These are phyloP conservation scores for Euphydryas editha DNA, from an alignment of 2,888 invertebrate species.

Conservation along the genomic window DNA sequence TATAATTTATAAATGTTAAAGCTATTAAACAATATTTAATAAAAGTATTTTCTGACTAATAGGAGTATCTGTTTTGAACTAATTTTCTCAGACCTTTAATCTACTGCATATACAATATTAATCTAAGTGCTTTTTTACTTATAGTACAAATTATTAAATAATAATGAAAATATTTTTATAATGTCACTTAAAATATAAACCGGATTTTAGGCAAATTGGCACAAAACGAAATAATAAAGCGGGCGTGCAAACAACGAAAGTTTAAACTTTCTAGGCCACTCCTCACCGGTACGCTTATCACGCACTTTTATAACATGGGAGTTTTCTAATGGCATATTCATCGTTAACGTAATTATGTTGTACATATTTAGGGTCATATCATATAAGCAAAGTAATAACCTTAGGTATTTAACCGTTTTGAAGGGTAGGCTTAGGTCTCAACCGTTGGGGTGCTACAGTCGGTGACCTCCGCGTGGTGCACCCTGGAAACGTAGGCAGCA, in stretches of 20 bases:
- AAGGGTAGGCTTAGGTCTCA: too few relatives aligned
- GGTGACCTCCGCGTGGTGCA: too few relatives aligned
- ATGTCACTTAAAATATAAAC: conserved; percentile 56
- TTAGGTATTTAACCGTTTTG: background rate
- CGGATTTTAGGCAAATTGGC: conserved; percentile 66
- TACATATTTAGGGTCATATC: background rate
- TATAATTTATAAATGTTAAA: too few relatives aligned
- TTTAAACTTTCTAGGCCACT: conserved; percentile 76
- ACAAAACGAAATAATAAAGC: conserved; percentile 47
- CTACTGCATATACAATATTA: background rate
- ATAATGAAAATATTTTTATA: background rate
- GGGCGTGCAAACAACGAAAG: conserved; percentile 67
- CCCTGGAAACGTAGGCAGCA: too few relatives aligned
- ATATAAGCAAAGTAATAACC: background rate
- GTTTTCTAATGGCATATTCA: conserved; percentile 59
- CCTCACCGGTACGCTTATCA: conserved; percentile 71
- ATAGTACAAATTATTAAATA: background rate
- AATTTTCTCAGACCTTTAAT: too few relatives aligned
- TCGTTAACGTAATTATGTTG: conserved; percentile 7
- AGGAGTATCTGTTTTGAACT: too few relatives aligned
- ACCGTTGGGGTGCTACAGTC: too few relatives aligned
- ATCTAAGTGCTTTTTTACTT: background rate
- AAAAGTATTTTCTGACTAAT: too few relatives aligned
- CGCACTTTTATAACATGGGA: conserved; percentile 68
- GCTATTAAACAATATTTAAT: too few relatives aligned